Percentiles rank a stretch among this genome's conserved stretches.
phyloP scores from a whole-genome alignment of 2,797 vertebrate genomes.

The Miichthys miiuy region DNA sequence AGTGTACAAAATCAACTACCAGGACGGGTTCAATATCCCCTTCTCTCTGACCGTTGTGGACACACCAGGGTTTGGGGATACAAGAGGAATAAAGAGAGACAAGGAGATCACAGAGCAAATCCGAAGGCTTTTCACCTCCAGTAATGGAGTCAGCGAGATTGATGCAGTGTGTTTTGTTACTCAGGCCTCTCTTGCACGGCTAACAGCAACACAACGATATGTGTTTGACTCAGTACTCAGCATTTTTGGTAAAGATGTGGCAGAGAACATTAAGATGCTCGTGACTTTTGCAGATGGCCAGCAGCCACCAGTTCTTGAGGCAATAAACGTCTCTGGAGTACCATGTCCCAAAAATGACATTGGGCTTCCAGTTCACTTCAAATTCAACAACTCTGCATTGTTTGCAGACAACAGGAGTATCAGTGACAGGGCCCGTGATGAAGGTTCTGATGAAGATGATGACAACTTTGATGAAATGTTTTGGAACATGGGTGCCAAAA shows the following conservation, averaged over 20 bases:
- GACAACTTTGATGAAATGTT: constrained; percentile 69
- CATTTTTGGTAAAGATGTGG: constrained; percentile 60
- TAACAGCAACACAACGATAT: constrained; percentile 39
- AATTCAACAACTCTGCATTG: constrained; percentile 76
- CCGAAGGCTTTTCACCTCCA: constrained; percentile 45
- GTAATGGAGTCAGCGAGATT: constrained; percentile 40
- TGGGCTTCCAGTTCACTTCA: constrained; percentile 63
- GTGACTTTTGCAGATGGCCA: constrained; percentile 68
- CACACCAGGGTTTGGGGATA: constrained; percentile 72
- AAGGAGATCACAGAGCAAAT: constrained; percentile 55
- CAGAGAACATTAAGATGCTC: constrained; percentile 64
- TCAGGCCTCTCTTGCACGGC: constrained; percentile 27
- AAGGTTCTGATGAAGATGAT: constrained; percentile 41
- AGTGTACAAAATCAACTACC: constrained; percentile 65
- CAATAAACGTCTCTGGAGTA: constrained; percentile 45
- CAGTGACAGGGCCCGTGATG: background rate
- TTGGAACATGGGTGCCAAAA: constrained; percentile 69
- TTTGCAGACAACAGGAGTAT: constrained; percentile 49
- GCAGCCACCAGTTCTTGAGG: constrained; percentile 58
- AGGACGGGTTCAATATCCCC: constrained; percentile 37
- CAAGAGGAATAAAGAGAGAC: constrained; percentile 48
- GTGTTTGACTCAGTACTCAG: constrained; percentile 51
- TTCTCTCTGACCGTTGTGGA: constrained; percentile 60
- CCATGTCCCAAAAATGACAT: constrained; percentile 53
- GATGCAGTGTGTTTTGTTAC: constrained; percentile 50